Evolutionary conservation across 2,888 invertebrate species (phyloP).

Genomic region (Ochlodes sylvanus): DNA sequence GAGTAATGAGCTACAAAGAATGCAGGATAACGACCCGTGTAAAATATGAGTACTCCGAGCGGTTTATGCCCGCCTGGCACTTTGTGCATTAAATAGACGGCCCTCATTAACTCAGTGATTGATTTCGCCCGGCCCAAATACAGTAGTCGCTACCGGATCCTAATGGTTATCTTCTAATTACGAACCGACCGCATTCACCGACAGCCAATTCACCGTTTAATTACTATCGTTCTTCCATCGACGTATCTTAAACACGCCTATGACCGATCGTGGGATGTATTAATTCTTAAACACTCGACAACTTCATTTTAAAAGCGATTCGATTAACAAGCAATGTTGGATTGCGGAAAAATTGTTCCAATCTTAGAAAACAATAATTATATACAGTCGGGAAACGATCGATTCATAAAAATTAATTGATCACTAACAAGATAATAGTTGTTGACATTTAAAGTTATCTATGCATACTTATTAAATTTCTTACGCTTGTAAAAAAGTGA

Average conservation of each 20-base stretch:
- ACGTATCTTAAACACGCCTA: constrained; percentile 5
- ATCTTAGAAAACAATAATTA: background rate
- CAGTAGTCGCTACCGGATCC: constrained; percentile 62
- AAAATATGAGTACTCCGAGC: constrained; percentile 54
- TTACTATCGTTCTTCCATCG: constrained; percentile 22
- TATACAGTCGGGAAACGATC: background rate
- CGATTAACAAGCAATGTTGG: background rate
- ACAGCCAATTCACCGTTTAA: constrained; percentile 26
- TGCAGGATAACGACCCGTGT: constrained; percentile 63
- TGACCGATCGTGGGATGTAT: constrained; percentile 25
- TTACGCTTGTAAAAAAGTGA: constrained; percentile 28
- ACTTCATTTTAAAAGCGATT: background rate
- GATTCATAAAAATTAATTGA: constrained; percentile 21
- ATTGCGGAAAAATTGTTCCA: background rate
- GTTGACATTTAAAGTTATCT: constrained; percentile 29
- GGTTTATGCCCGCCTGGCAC: constrained; percentile 51
- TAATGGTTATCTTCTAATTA: constrained; percentile 36
- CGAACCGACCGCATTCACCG: constrained; percentile 24
- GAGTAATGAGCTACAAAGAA: constrained; percentile 74
- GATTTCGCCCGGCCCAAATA: constrained; percentile 69
- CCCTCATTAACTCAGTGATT: constrained; percentile 69
- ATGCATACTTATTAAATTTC: constrained; percentile 22
- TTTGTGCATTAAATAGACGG: constrained; percentile 58
- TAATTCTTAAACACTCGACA: background rate
- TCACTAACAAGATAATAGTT: constrained; percentile 23